Evolutionary conservation across 2,113 vertebrate species (phyloP).

Genomic region (Peucedramus taeniatus): DNA sequence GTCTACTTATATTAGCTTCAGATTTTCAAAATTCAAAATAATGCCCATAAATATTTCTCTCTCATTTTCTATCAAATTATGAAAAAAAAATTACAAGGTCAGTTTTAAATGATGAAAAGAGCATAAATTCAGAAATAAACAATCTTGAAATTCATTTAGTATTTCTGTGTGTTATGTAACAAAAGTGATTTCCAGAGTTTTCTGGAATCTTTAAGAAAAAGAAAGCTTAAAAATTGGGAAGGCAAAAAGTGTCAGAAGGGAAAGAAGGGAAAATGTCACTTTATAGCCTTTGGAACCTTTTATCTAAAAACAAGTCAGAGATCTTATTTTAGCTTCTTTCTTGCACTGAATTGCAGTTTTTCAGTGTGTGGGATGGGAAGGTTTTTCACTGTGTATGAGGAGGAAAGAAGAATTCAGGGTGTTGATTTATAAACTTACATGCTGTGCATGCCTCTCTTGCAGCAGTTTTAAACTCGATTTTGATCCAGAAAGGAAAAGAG

Average conservation of each 20-base stretch:
- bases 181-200: neutral
- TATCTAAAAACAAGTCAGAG: neutral
- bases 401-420: neutral
- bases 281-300: neutral
- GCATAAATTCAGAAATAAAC: neutral
- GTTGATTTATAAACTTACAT: neutral
- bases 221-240: neutral
- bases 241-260: neutral
- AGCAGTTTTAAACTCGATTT: neutral
- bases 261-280: neutral
- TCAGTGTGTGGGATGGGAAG: neutral
- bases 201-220: neutral
- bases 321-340: slow-evolving; percentile 1
- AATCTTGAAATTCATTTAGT: neutral
- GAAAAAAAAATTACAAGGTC: neutral
- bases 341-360: neutral
- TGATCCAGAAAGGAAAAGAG: neutral
- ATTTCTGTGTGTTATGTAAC: neutral
- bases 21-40: neutral
- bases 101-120: neutral
- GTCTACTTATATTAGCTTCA: neutral
- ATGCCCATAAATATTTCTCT: neutral
- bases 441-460: neutral
- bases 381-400: neutral
- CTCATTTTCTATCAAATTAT: neutral